Evolutionary conservation across 2,797 vertebrate species (phyloP).

Genomic region (Vireo griseus): DNA sequence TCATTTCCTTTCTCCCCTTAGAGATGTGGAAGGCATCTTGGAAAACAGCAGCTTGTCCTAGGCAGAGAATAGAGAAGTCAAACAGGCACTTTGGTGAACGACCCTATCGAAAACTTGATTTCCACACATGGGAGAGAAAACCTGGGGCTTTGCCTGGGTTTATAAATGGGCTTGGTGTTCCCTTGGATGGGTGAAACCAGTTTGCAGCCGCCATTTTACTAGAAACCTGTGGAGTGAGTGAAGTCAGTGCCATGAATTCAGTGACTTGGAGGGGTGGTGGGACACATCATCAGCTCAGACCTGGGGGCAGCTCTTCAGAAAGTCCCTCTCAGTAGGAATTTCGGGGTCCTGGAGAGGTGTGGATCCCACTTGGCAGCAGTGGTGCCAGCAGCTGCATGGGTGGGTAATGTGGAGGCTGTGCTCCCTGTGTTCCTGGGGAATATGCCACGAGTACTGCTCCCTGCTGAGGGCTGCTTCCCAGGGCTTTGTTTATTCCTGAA

Average conservation of each 20-base stretch:
- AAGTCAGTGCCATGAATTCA: accelerated
- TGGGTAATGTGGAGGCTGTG: not conserved
- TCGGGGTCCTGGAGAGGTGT: not conserved
- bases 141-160: not conserved
- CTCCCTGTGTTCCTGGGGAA: not conserved
- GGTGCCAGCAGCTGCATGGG: not conserved
- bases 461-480: not conserved
- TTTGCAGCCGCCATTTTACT: not conserved
- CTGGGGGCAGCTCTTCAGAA: not conserved
- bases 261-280: accelerated
- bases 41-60: not conserved
- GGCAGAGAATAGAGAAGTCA: not conserved
- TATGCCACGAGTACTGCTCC: not conserved
- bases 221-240: accelerated
- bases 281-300: not conserved
- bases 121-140: not conserved
- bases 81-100: not conserved
- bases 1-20: not conserved
- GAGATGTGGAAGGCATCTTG: not conserved
- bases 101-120: not conserved
- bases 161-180: not conserved
- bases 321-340: not conserved
- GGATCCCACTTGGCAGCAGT: not conserved
- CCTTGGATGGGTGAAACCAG: not conserved
- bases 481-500: not conserved